These are phyloP conservation scores for Tarsius wallacei DNA, from an alignment of 2,797 vertebrate species.

Conservation along the genomic window DNA sequence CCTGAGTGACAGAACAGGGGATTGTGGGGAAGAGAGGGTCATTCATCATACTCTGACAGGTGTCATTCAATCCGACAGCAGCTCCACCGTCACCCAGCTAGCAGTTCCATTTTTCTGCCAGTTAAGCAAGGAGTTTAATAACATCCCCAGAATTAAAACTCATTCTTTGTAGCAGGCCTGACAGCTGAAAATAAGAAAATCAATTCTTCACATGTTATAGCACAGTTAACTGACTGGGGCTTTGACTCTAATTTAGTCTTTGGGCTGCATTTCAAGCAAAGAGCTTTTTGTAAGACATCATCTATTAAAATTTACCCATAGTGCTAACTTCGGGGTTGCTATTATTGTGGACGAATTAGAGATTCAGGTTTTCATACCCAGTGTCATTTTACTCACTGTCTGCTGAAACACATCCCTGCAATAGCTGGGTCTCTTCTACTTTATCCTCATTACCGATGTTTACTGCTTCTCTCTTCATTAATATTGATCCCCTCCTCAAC, in stretches of 20 bases:
- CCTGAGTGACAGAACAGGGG: constrained; percentile 98
- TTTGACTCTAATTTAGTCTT: constrained; percentile 95
- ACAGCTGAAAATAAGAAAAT: constrained; percentile 98
- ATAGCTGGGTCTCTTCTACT: constrained; percentile 84
- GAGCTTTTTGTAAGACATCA: constrained; percentile 91
- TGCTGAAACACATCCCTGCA: constrained; percentile 70
- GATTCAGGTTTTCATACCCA: constrained; percentile 89
- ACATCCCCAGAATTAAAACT: constrained; percentile 97
- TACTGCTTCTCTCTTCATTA: constrained; percentile 91
- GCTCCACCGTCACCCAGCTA: constrained; percentile 86
- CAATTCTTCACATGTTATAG: constrained; percentile 95
- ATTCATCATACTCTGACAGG: constrained; percentile 99
- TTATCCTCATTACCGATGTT: constrained; percentile 90
- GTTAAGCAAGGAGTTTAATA: constrained; percentile 95
- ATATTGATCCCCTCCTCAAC: constrained; percentile 90
- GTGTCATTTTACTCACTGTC: constrained; percentile 88
- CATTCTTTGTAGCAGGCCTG: constrained; percentile 95
- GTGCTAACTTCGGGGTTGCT: constrained; percentile 90
- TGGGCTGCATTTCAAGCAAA: constrained; percentile 92
- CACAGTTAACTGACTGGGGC: constrained; percentile 92
- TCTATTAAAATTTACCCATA: constrained; percentile 95
- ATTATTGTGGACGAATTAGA: constrained; percentile 91
- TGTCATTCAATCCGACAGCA: constrained; percentile 97
- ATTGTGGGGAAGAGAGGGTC: constrained; percentile 97
- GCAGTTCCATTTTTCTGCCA: constrained; percentile 92